Percentiles rank a stretch among this genome's conserved stretches.
Evolutionary conservation across 23 tunicate genomes (phyloP).

Genomic region (Oikopleura albicans): DNA sequence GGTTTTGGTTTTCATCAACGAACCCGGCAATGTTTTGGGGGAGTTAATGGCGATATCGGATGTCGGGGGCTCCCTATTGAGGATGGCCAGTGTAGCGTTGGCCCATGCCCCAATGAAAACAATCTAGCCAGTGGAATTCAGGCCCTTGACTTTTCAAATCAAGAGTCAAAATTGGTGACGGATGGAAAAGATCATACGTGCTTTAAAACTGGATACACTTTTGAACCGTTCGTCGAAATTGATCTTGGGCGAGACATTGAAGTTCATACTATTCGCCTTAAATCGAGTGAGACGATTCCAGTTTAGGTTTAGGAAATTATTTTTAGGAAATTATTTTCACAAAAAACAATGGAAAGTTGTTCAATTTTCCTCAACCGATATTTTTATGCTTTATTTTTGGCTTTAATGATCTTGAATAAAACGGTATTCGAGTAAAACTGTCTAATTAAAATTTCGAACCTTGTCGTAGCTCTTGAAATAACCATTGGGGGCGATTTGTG

Average conservation of each 20-base stretch:
- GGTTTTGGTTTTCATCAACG: not conserved
- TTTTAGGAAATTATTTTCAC: too few species aligned
- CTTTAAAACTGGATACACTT: not conserved
- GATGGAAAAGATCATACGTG: not conserved
- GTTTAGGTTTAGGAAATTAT: too few species aligned
- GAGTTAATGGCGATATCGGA: not conserved
- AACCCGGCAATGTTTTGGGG: not conserved
- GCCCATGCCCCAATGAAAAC: not conserved
- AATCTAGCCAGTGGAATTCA: not conserved
- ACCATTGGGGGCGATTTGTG: not conserved
- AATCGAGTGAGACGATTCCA: not conserved
- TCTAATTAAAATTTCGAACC: too few species aligned
- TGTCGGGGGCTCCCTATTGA: constrained; percentile 10
- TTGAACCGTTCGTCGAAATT: not conserved
- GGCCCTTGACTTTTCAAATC: not conserved
- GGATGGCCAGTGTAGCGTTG: not conserved
- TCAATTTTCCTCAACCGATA: too few species aligned
- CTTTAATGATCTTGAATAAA: too few species aligned
- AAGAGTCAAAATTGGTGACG: not conserved
- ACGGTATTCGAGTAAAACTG: too few species aligned
- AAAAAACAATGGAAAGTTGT: too few species aligned
- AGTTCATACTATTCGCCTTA: not conserved
- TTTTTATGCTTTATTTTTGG: too few species aligned
- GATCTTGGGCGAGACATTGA: not conserved
- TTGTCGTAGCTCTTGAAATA: not conserved